These are phyloP conservation scores for Macroramphosus scolopax DNA, from an alignment of 2,797 vertebrate species.

Conservation along the genomic window DNA sequence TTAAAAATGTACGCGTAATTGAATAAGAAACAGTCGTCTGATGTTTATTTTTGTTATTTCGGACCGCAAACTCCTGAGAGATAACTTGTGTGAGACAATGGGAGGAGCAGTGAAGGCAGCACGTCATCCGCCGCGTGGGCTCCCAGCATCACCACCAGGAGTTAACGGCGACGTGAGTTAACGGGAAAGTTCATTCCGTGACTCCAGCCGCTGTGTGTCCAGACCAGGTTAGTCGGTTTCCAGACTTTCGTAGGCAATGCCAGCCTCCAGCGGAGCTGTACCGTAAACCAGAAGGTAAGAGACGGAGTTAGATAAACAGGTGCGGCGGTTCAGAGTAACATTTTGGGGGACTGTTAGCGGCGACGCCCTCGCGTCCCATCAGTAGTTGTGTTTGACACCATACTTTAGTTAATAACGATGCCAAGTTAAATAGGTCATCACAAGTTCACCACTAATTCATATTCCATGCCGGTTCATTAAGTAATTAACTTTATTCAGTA, in stretches of 20 bases:
- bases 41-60: not conserved
- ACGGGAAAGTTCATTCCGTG: conserved; percentile 41
- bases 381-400: conserved; percentile 12
- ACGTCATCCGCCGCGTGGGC: conserved; percentile 35
- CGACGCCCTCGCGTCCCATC: conserved; percentile 12
- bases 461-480: too few relatives aligned
- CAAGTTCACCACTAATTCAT: too few relatives aligned
- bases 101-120: conserved; percentile 40
- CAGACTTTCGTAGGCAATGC: conserved; percentile 47
- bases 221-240: conserved; percentile 17
- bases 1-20: too few relatives aligned
- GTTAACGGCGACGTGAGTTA: conserved; percentile 37
- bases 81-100: too few relatives aligned
- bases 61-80: not conserved
- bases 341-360: too few relatives aligned
- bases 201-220: conserved; percentile 25
- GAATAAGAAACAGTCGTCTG: too few relatives aligned
- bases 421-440: not conserved
- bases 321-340: not conserved
- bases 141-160: conserved; percentile 45
- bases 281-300: conserved; percentile 63
- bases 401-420: not conserved
- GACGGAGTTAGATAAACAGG: not conserved
- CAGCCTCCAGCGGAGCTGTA: conserved; percentile 44
- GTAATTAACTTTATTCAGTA: too few relatives aligned